Evolutionary conservation across 2,113 vertebrate species (phyloP), one percentile per base, ranked within the genome.

Genomic region (Phrynosoma platyrhinos): DNA sequence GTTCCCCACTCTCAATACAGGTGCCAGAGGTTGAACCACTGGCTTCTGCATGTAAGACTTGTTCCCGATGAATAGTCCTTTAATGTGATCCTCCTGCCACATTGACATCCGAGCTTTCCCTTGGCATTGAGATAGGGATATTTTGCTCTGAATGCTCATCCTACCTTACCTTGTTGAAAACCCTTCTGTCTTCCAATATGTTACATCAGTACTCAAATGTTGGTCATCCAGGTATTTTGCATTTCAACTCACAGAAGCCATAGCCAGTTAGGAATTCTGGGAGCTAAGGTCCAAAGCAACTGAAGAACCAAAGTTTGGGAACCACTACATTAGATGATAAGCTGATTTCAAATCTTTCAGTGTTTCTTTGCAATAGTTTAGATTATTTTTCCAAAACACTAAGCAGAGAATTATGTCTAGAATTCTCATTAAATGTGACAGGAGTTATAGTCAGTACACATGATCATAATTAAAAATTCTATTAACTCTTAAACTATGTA

Each of bases 371-470:
- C 20, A 74, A 14, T 25, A 55, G 0, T 3, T 76, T 84, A 2
- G 23, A 9, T 16, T 0, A 21, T 0, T 0, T 91, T 87, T 77
- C 84, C 62, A 58, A 4, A 76, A 47, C 72, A 76, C 36, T 7
- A 3, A 20, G 32, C 7, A 23, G 13, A 90, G 25, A 86, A 53
- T 77, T 10, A 75, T 0, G 0, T 72, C 68, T 81, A 52, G 78
- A 21, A 52, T 91, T 92, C 13, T 86, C 42, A 32, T 87, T 88
- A 77, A 72, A 14, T n/a, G 2, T 82, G 84, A 69, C 68, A 52
- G 12, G 32, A 89, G 1, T 85, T 84, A 52, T 25, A 30, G 72
- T 71, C 72, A 74, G 16, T 78, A 36, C 23, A 13, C 42, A 52
- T 30, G 42, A 85, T 25, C 36, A 36, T 77, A 0, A 1, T 83